These are phyloP conservation scores for Meloidogyne floridensis DNA, from an alignment of 1,140 invertebrate genomes.

Conservation along the genomic window DNA sequence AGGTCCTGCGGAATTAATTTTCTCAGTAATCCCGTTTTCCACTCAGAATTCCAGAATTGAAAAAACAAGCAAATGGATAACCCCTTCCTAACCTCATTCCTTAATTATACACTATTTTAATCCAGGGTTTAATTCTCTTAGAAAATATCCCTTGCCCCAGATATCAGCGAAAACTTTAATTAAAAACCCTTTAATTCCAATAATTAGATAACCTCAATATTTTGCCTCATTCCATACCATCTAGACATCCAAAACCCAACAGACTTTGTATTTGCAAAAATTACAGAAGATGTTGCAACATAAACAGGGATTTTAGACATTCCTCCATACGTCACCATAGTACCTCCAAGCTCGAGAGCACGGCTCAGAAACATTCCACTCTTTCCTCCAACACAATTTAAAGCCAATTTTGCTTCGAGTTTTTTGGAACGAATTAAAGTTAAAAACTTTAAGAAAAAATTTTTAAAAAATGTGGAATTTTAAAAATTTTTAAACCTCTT, in stretches of 20 bases:
- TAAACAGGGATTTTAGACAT: constrained; percentile 63
- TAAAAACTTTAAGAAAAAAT: not conserved
- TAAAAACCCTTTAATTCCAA: too few relatives aligned
- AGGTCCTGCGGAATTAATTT: too few relatives aligned
- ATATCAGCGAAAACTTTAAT: too few relatives aligned
- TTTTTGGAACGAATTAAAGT: constrained; percentile 39
- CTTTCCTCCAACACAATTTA: constrained; percentile 94
- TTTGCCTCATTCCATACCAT: constrained; percentile 73
- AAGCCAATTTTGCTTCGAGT: constrained; percentile 76
- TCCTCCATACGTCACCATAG: constrained; percentile 64
- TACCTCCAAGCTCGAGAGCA: constrained; percentile 43
- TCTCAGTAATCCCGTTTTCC: too few relatives aligned
- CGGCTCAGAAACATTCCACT: constrained; percentile 64
- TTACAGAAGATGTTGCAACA: constrained; percentile 80
- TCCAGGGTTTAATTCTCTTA: too few relatives aligned
- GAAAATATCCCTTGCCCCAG: too few relatives aligned
- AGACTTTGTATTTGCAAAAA: constrained; percentile 86
- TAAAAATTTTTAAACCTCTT: constrained; percentile 44
- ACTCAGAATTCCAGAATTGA: too few relatives aligned
- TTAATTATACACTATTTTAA: too few relatives aligned
- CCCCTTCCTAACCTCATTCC: too few relatives aligned
- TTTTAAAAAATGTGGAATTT: constrained; percentile 65
- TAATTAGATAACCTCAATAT: constrained; percentile 42
- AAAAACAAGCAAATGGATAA: too few relatives aligned
- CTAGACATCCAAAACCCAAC: constrained; percentile 94